A percentile compares a stretch with the other conserved stretches of the same genome.
Conservation (phyloP, 2,797 vertebrate species). For the Molossus alvarezi region DNA sequence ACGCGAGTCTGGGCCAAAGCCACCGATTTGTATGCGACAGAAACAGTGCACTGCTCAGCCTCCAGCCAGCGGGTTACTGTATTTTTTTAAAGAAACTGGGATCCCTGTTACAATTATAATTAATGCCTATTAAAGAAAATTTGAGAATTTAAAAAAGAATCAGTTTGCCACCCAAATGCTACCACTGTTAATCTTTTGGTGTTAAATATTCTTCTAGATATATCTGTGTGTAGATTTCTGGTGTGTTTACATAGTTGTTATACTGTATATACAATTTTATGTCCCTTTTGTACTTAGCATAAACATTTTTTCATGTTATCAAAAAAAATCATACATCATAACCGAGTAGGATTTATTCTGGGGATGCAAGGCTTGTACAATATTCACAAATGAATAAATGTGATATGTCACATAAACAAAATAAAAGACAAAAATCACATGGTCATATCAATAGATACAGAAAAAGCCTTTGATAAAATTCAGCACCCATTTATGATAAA, state of each 20-base stretch:
- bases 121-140: constrained; percentile 77
- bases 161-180: constrained; percentile 73
- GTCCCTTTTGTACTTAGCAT: constrained; percentile 87
- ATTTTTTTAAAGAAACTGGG: background rate
- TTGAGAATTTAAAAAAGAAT: constrained; percentile 71
- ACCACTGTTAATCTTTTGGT: constrained; percentile 79
- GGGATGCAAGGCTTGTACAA: too few relatives aligned
- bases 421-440: too few relatives aligned
- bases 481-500: too few relatives aligned
- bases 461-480: too few relatives aligned
- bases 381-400: too few relatives aligned
- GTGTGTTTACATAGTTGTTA: constrained; percentile 85
- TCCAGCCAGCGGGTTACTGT: constrained; percentile 71
- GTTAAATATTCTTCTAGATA: constrained; percentile 82
- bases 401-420: too few relatives aligned
- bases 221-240: constrained; percentile 83
- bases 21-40: constrained; percentile 7
- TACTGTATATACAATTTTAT: constrained; percentile 86
- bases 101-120: constrained; percentile 68
- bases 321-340: too few relatives aligned
- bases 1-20: constrained; percentile 35
- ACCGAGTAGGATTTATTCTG: too few relatives aligned
- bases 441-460: too few relatives aligned
- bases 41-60: constrained; percentile 45
- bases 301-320: constrained; percentile 85